These are phyloP conservation scores for Machimus rusticus DNA, from an alignment of 2,888 invertebrate species.

Conservation along the genomic window DNA sequence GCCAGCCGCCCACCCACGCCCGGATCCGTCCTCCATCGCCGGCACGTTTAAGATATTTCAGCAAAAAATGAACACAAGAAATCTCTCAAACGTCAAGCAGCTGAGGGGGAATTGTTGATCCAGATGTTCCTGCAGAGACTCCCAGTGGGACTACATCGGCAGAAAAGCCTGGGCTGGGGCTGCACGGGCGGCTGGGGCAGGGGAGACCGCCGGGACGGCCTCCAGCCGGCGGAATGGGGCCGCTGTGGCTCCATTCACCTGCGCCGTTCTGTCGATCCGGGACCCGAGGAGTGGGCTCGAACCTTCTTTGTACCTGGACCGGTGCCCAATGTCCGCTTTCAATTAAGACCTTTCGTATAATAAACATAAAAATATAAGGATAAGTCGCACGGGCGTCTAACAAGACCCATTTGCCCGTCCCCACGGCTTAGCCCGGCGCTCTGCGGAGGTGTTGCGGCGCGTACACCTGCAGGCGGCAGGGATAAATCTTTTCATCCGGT, in stretches of 20 bases:
- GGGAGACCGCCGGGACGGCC: background rate
- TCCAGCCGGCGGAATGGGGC: background rate
- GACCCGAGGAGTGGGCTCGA: background rate
- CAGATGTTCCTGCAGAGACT: conserved; percentile 23
- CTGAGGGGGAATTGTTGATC: conserved; percentile 30
- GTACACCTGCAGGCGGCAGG: conserved; percentile 12
- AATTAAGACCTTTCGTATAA: conserved; percentile 30
- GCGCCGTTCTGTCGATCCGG: background rate
- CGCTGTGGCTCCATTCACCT: background rate
- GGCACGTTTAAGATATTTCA: conserved; percentile 16
- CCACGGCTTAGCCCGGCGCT: background rate
- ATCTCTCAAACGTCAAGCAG: conserved; percentile 32
- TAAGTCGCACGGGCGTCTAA: background rate
- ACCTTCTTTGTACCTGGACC: background rate
- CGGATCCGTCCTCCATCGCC: background rate
- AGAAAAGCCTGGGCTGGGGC: background rate
- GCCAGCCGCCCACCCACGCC: background rate
- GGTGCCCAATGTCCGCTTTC: conserved; percentile 8
- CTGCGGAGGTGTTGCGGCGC: conserved; percentile 20
- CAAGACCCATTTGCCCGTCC: background rate
- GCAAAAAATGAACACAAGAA: conserved; percentile 25
- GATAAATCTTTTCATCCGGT: conserved; percentile 46
- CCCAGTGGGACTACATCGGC: conserved; percentile 8
- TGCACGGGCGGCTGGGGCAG: background rate
- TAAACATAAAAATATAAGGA: conserved; percentile 38